These are phyloP conservation scores for Zosterops borbonicus DNA, from an alignment of 2,113 vertebrate genomes.

Conservation along the genomic window DNA sequence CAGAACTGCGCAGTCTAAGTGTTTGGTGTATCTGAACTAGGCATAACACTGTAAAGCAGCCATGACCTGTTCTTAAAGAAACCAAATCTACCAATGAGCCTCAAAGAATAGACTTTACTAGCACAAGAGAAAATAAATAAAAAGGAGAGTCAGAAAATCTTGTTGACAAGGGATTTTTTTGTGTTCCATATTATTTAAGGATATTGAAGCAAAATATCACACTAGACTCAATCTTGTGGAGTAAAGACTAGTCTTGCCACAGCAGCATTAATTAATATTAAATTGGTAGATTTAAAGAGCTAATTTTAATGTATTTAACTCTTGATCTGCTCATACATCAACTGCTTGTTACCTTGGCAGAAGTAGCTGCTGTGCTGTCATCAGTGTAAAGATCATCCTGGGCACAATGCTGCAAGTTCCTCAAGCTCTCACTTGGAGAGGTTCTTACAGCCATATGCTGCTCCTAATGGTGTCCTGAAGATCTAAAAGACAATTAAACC, in stretches of 20 bases:
- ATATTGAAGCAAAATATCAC: background rate
- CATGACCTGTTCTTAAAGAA: background rate
- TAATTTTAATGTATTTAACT: background rate
- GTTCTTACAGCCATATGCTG: background rate
- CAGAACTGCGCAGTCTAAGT: background rate
- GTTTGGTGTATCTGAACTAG: background rate
- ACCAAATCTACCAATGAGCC: background rate
- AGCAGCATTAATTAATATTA: background rate
- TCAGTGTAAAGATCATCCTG: background rate
- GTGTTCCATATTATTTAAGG: background rate
- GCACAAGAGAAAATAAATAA: background rate
- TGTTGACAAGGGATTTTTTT: background rate
- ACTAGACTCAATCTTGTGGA: background rate
- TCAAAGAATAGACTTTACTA: background rate
- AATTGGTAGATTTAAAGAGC: background rate
- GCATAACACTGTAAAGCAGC: background rate
- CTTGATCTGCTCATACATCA: background rate
- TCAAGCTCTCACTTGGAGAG: background rate
- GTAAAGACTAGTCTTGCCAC: background rate
- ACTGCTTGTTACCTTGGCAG: background rate
- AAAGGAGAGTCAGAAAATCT: background rate
- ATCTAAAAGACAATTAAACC: background rate
- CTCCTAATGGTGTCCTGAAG: background rate
- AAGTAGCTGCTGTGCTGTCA: background rate
- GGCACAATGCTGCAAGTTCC: background rate